These are phyloP conservation scores for Ypsolopha sequella DNA, from an alignment of 2,888 invertebrate genomes.

Conservation along the genomic window DNA sequence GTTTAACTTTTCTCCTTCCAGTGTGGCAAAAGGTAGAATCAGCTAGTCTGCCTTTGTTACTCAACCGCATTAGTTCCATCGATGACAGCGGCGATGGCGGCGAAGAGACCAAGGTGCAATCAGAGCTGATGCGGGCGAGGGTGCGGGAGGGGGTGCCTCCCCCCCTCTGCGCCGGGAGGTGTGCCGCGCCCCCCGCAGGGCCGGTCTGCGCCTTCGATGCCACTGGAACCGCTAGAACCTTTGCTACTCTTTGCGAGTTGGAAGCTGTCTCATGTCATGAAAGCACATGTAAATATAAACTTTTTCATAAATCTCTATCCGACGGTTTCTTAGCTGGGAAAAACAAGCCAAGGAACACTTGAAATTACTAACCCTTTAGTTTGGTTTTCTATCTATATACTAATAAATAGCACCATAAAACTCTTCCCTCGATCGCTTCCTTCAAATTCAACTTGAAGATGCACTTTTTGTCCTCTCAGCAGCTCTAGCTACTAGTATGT, in stretches of 20 bases:
- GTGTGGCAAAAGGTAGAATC: constrained; percentile 41
- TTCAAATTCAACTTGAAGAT: too few relatives aligned
- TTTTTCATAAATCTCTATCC: background rate
- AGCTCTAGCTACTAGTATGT: too few relatives aligned
- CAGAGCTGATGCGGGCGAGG: constrained; percentile 28
- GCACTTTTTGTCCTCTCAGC: too few relatives aligned
- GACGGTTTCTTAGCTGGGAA: too few relatives aligned
- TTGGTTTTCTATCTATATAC: too few relatives aligned
- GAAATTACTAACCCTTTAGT: too few relatives aligned
- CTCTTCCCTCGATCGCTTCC: too few relatives aligned
- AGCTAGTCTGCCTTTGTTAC: constrained; percentile 40
- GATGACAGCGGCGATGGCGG: constrained; percentile 23
- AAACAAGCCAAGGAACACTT: too few relatives aligned
- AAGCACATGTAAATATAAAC: constrained; percentile 63
- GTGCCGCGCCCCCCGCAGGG: constrained; percentile 51
- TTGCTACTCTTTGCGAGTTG: constrained; percentile 69
- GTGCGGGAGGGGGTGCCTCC: constrained; percentile 56
- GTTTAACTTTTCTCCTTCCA: constrained; percentile 19
- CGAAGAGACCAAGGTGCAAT: constrained; percentile 17
- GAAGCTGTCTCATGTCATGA: constrained; percentile 69
- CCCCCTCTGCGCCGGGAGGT: constrained; percentile 50
- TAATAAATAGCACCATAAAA: too few relatives aligned
- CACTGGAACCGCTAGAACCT: constrained; percentile 65
- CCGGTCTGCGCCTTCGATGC: constrained; percentile 73
- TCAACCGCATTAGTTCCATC: constrained; percentile 16